These are phyloP conservation scores for Penaeus vannamei DNA, from an alignment of 1,140 invertebrate genomes.

Conservation along the genomic window DNA sequence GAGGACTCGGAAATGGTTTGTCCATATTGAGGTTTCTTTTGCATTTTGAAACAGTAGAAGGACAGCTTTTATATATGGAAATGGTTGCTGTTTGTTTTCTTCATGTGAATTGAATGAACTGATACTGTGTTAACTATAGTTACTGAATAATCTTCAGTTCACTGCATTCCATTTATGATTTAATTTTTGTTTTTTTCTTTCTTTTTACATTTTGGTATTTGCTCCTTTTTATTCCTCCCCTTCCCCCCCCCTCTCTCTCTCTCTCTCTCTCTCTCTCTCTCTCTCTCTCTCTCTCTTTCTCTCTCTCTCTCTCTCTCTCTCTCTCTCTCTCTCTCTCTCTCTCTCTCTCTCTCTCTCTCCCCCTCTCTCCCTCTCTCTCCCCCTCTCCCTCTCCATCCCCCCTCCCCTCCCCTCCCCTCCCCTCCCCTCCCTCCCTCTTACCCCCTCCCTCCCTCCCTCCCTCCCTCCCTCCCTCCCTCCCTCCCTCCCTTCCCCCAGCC, in stretches of 20 bases:
- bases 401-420: not conserved
- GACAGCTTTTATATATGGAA: no score
- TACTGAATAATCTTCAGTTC: no score
- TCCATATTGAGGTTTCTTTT: not conserved
- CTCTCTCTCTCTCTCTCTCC: constrained; percentile 11
- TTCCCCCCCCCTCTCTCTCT: not conserved
- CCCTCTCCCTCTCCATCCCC: no score
- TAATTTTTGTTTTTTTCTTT: constrained; percentile 64
- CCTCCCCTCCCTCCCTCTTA: not conserved
- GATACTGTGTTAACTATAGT: no score
- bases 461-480: not conserved
- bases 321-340: no score
- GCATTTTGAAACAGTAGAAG: not conserved
- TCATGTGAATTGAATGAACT: no score
- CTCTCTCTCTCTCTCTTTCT: no score
- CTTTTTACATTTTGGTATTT: not conserved
- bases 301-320: constrained; percentile 10
- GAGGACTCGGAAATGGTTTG: constrained; percentile 69
- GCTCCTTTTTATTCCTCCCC: constrained; percentile 2
- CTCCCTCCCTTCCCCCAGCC: not conserved
- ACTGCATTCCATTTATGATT: no score
- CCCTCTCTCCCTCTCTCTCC: constrained; percentile 10
- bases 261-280: constrained; percentile 11
- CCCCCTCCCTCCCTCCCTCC: not conserved
- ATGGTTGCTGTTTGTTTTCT: no score